Percentiles rank a stretch among this genome's conserved stretches.
These are phyloP conservation scores for Psix sp. DNA, from an alignment of 1,140 invertebrate genomes.

Conservation along the genomic window DNA sequence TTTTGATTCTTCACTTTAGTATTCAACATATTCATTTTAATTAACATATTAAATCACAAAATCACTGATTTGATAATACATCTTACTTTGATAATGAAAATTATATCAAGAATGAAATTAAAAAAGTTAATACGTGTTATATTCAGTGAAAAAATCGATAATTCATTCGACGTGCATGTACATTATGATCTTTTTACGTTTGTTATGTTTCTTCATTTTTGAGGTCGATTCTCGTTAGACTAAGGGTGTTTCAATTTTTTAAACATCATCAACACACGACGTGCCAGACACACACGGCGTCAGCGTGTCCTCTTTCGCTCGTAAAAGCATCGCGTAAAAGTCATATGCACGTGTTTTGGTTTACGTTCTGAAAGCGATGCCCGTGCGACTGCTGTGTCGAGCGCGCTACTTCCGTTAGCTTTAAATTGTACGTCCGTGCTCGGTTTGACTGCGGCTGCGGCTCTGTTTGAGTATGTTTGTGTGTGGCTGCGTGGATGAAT, in stretches of 20 bases:
- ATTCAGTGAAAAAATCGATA: no score
- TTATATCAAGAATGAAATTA: no score
- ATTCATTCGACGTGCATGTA: no score
- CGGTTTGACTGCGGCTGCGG: neutral
- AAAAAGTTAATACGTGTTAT: no score
- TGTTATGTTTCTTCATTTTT: no score
- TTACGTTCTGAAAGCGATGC: conserved; percentile 5
- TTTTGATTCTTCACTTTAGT: no score
- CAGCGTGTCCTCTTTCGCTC: conserved; percentile 3
- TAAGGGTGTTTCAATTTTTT: conserved; percentile 10
- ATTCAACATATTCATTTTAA: no score
- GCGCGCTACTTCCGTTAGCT: conserved; percentile 10
- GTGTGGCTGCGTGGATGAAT: neutral
- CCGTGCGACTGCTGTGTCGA: conserved; percentile 3
- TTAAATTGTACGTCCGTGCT: conserved; percentile 21
- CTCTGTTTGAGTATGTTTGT: no score
- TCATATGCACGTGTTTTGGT: conserved; percentile 37
- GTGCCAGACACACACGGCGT: conserved; percentile 9
- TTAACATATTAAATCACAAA: no score
- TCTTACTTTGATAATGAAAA: no score
- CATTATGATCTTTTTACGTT: no score
- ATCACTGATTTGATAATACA: no score
- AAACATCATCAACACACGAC: conserved; percentile 16
- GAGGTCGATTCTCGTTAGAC: neutral
- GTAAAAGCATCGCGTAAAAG: conserved; percentile 31